Evolutionary conservation across 92 coral and sea anemone species (phyloP), one percentile per base, ranked within the genome.

Genomic region (Pocillopora meandrina): DNA sequence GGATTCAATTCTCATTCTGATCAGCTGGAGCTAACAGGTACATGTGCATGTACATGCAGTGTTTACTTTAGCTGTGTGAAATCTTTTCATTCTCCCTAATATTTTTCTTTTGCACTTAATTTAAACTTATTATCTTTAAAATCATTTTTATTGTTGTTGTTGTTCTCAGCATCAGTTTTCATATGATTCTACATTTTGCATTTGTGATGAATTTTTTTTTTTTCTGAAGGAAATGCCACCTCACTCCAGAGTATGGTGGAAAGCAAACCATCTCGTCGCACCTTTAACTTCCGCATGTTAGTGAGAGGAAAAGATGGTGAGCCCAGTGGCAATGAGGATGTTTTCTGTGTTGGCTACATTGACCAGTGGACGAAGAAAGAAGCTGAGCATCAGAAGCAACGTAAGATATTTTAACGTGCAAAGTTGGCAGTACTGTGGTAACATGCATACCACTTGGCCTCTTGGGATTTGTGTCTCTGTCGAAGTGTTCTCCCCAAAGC

Each of bases 331-430:
- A 61, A 42, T 70, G 86, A 84, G 49, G 84, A 83, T 56, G 62
- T 90, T 33, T 87, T 71, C 66, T 90, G 87, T 86, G 90, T 90
- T 86, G 92, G 92, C 2, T 90, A 86, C 72, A 35, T 86, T 75
- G 84, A 90, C 65, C 79, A 82, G 34, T 90, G 92, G 92, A 82
- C 57, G 75, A 77, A 33, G 10, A 73, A 83, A 64, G 66, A 35
- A 16, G 13, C 80, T 63, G 65, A 73, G 23, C 31, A 63, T n/a
- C 56, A 83, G 52, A 62, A 83, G 31, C 17, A 83, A 63, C 19
- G 58, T 23, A 59, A 55, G 9, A 75, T 12, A 12, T 67, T 67
- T 19, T 10, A 42, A 2, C 52, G 11, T 36, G 2, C 52, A 42
- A 42, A 7, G 8, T 7, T 42, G 52, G 52, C 52, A 42, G 4